These are phyloP conservation scores for Pseudococcus longispinus DNA, from an alignment of 2,888 invertebrate species.

Conservation along the genomic window DNA sequence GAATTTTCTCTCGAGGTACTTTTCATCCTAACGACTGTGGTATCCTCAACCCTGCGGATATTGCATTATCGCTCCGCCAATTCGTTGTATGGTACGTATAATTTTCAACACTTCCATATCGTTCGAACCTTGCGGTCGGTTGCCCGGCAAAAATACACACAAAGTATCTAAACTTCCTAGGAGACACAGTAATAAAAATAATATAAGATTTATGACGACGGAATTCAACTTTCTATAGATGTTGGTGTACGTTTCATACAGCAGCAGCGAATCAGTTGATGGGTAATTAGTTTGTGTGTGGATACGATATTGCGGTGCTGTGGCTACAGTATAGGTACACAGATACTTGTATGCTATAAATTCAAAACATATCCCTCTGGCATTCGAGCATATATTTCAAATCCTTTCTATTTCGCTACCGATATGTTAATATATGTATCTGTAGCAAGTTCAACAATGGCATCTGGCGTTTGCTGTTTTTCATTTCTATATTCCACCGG, in stretches of 20 bases:
- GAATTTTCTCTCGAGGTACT: neutral
- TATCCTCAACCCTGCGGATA: neutral
- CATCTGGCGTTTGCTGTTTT: slow-evolving; percentile 28
- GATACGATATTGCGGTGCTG: neutral
- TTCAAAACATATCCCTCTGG: slow-evolving; percentile 4
- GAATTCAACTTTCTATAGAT: slow-evolving; percentile 24
- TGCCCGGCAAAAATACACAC: neutral
- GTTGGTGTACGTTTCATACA: neutral
- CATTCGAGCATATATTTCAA: neutral
- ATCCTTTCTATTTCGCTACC: slow-evolving; percentile 10
- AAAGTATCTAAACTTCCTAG: neutral
- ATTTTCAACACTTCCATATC: slow-evolving; percentile 8
- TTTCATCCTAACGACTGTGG: neutral
- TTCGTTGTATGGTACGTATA: neutral
- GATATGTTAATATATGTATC: slow-evolving; percentile 38
- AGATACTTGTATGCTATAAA: slow-evolving; percentile 8
- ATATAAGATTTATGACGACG: slow-evolving; percentile 3
- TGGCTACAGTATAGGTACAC: too few species aligned
- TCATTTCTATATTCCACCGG: slow-evolving; percentile 1
- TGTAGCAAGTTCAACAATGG: slow-evolving; percentile 40
- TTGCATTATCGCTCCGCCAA: neutral
- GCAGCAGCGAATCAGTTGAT: slow-evolving; percentile 24
- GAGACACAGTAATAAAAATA: slow-evolving; percentile 20
- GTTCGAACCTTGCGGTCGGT: neutral
- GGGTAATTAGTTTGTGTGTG: slow-evolving; percentile 31